phyloP scores from a whole-genome alignment of 2,888 invertebrate species.

The Cheilosia urbana region DNA sequence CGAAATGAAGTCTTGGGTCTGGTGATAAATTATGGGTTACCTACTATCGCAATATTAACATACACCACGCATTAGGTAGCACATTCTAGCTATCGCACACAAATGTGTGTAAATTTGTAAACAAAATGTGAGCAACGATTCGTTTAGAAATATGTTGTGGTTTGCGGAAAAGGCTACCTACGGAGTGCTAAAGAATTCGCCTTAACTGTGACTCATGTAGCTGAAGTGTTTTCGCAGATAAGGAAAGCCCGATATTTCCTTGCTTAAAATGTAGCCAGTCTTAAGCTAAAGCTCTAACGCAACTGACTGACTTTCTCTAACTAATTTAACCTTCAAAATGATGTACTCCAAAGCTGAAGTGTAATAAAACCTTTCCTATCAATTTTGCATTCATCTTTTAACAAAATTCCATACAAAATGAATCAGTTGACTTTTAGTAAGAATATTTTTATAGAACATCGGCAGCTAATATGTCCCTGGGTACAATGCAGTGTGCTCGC shows the following conservation, averaged over 20 bases:
- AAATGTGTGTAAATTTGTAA: slow-evolving; percentile 32
- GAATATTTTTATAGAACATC: slow-evolving; percentile 43
- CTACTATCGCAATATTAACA: slow-evolving; percentile 23
- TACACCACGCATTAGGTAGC: slow-evolving; percentile 21
- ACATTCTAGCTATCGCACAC: slow-evolving; percentile 19
- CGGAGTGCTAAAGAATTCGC: slow-evolving; percentile 12
- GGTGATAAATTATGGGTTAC: slow-evolving; percentile 1
- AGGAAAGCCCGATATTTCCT: slow-evolving; percentile 39
- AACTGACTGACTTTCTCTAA: slow-evolving; percentile 31
- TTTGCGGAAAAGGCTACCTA: slow-evolving; percentile 10
- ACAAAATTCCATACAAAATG: slow-evolving; percentile 6
- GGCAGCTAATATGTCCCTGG: slow-evolving; percentile 90
- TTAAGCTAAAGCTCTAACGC: slow-evolving; percentile 33
- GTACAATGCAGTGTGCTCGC: slow-evolving; percentile 96
- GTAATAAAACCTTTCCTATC: slow-evolving; percentile 75
- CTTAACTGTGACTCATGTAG: slow-evolving; percentile 58
- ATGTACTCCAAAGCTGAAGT: slow-evolving; percentile 81
- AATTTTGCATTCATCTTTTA: slow-evolving; percentile 29
- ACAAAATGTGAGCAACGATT: slow-evolving; percentile 19
- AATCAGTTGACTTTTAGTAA: slow-evolving; percentile 3
- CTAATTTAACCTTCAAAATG: slow-evolving; percentile 76
- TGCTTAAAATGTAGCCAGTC: slow-evolving; percentile 39
- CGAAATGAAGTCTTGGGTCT: slow-evolving; percentile 24
- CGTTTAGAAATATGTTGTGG: neutral
- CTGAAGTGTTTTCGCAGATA: slow-evolving; percentile 54